Percentiles rank a stretch among this genome's conserved stretches.
Conservation (phyloP, 2,797 vertebrate species). For the Pseudochromis fuscus region DNA sequence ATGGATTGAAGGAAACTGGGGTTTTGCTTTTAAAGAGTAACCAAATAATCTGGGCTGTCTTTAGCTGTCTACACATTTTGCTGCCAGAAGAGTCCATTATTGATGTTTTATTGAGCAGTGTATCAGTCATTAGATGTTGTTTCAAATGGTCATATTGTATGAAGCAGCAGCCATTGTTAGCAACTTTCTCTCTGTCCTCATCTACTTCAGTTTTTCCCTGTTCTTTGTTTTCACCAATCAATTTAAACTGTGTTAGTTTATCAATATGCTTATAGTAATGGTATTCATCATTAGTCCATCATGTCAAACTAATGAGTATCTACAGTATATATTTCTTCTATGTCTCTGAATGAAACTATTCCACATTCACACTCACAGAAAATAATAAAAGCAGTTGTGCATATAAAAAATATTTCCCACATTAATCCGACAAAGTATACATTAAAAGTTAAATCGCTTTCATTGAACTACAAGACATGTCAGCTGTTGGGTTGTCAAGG, state of each 20-base stretch:
- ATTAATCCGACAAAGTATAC: slow-evolving; percentile 20
- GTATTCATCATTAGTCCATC: background rate
- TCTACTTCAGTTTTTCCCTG: background rate
- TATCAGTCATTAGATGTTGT: background rate
- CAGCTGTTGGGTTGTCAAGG: slow-evolving; percentile 1
- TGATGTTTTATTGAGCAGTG: background rate
- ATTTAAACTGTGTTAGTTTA: background rate
- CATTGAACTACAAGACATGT: slow-evolving; percentile 26
- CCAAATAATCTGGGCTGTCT: background rate
- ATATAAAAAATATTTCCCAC: no score
- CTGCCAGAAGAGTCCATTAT: no score
- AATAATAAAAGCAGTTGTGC: slow-evolving; percentile 11
- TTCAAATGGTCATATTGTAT: no score
- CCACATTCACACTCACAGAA: background rate
- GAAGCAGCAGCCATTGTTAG: no score
- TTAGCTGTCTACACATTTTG: slow-evolving; percentile 1
- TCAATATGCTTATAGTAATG: background rate
- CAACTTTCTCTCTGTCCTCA: background rate
- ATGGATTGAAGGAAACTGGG: background rate
- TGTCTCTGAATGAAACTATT: background rate
- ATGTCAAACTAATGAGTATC: background rate
- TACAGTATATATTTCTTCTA: background rate
- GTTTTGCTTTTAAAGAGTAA: slow-evolving; percentile 6
- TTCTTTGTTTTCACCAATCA: no score
- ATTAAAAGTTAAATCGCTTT: background rate